Evolutionary conservation across 2,888 invertebrate genomes (phyloP), one percentile per base, ranked within the genome.

Genomic region (Euclidia mi): DNA sequence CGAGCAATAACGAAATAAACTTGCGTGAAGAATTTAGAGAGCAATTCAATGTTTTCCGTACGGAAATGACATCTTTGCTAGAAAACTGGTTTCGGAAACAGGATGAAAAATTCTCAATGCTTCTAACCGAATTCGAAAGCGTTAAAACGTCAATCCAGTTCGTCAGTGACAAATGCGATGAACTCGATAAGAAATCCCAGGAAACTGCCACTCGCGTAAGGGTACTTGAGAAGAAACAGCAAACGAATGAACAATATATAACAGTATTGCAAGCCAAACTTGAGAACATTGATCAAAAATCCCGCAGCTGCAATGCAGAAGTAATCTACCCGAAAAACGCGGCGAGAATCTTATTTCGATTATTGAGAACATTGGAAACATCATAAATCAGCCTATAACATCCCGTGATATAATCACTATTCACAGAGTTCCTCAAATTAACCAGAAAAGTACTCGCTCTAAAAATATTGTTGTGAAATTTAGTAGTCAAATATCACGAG

Each of bases 381-480:
- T 29, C 4, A 32, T 32, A n/a, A 32, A 32, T 2, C 32, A 32
- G 1, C 32, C 32, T 2, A 32, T 32, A 32, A 11, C 32, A 25
- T 17, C 44, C 7, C n/a, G n/a, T 9, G 41, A 49, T 10, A 49
- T 49, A 1, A 14, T 49, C 1, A 9, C 42, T 0, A 32, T 49
- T 7, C 49, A 49, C n/a, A 31, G 49, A 10, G 49, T 49, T 12
- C 49, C 49, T 0, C 49, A 41, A 17, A 7, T 34, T 0, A 42
- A 35, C n/a, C 25, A 20, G 0, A 40, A 32, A 35, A 9, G 10
- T 3, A 0, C 10, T 6, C 42, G 25, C 1, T 42, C 49, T 0
- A 50, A 50, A 14, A 42, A 42, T 17, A 15, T 50, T 3, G 12
- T 50, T 1, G 35, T 50, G 1, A 50, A 50, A 17, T 11, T 50